Evolutionary conservation across 2,113 vertebrate genomes (phyloP).

Genomic region (Morone chrysops): DNA sequence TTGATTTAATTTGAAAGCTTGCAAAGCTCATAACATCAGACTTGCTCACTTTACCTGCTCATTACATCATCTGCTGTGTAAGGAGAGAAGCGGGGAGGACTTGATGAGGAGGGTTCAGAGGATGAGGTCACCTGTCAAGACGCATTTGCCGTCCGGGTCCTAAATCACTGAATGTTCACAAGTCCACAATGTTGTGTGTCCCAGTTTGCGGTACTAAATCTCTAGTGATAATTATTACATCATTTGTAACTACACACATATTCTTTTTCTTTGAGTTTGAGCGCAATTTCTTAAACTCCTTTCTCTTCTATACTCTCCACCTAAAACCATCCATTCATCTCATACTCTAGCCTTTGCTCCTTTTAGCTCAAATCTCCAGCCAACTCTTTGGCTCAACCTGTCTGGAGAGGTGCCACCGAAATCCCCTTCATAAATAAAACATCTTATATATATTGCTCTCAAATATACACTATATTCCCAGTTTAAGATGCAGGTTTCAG

Average conservation of each 20-base stretch:
- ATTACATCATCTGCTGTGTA: constrained; percentile 61
- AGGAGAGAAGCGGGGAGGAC: constrained; percentile 20
- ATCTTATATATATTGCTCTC: neutral
- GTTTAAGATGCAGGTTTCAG: constrained; percentile 7
- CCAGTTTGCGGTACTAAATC: neutral
- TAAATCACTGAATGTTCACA: constrained; percentile 35
- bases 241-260: neutral
- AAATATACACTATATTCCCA: constrained; percentile 2
- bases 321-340: neutral
- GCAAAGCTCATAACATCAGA: constrained; percentile 51
- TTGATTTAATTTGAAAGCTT: constrained; percentile 65
- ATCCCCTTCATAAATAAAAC: constrained; percentile 28
- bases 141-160: neutral
- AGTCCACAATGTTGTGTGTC: neutral
- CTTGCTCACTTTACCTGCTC: constrained; percentile 44
- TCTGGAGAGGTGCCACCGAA: constrained; percentile 19
- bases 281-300: neutral
- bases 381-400: neutral
- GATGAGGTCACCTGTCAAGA: constrained; percentile 66
- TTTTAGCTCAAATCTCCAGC: neutral
- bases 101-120: constrained; percentile 44
- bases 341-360: neutral
- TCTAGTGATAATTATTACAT: too few relatives aligned
- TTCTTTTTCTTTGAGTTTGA: neutral
- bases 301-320: neutral